Base-by-base conservation (phyloP, 2,113 vertebrate genomes). In the Brienomyrus brachyistius region DNA sequence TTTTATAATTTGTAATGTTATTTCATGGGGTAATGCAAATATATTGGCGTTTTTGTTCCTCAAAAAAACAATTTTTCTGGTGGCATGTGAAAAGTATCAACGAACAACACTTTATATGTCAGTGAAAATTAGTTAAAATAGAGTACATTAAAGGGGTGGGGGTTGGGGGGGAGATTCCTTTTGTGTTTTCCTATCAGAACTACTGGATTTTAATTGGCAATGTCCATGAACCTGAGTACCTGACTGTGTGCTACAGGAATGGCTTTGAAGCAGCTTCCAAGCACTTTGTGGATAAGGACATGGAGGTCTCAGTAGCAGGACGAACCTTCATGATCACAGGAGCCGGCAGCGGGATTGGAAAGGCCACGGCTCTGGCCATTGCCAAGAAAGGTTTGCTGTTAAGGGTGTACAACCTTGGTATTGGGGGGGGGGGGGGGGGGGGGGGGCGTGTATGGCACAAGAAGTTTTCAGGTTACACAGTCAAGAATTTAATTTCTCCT, bases 301-400 rank as follows among this genome's bases (percentile, higher is more conserved):
- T 95, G 91, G 92, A 95, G 0, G 93, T 96, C 43, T 94, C 95
- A 0, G 94, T 94, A 3, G 95, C 94, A 52, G 95, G 95, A 59
- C 91, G 92, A 54, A 94, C 95, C 82, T 96, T 94, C 66, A 95
- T 96, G 94, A 92, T 96, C 91, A 96, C 95, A 0, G 95, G 96
- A 86, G 94, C 95, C 89, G 96, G 95, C 91, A 96, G 95, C 66
- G 95, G 95, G 15, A 96, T 96, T 35, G 96, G 96, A 86, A 95
- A 89, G 92, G 94, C 93, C 0, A 90, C 94, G 5, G 94, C 95
- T 70, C 90, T 94, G 91, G 93, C 94, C 48, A 94, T 96, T 90
- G 96, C 95, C 88, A 95, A 95, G 93, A 95, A 92, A 96, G 95
- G 95, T 96, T 52, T 7, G 35, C 23, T 35, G 52, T 84, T n/a